Evolutionary conservation across 2,888 invertebrate genomes (phyloP).

Genomic region (Hemistola chrysoprasaria): DNA sequence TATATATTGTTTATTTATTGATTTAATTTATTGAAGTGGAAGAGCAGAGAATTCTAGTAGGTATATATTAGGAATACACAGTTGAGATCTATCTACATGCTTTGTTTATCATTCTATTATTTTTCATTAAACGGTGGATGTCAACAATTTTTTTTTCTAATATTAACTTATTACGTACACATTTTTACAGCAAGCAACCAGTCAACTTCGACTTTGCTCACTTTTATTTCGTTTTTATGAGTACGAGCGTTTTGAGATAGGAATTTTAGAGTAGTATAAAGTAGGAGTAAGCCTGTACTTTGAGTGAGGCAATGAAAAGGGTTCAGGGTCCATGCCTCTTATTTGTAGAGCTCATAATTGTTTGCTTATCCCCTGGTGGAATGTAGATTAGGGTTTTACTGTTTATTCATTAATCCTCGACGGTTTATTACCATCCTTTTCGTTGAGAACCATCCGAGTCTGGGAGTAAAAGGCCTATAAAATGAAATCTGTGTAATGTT

Average conservation of each 20-base stretch:
- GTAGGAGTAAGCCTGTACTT: slow-evolving; percentile 31
- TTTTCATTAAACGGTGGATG: too few relatives aligned
- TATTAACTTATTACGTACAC: too few relatives aligned
- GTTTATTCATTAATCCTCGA: slow-evolving; percentile 10
- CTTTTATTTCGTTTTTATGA: slow-evolving; percentile 42
- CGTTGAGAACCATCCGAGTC: neutral
- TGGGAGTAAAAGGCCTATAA: too few relatives aligned
- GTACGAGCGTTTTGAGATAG: slow-evolving; percentile 36
- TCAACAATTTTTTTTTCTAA: slow-evolving; percentile 4
- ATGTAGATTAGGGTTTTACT: slow-evolving; percentile 23
- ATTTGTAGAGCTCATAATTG: slow-evolving; percentile 31
- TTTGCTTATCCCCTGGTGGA: slow-evolving; percentile 23
- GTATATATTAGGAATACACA: too few relatives aligned
- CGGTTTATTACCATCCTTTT: slow-evolving; percentile 11
- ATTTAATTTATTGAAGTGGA: too few relatives aligned
- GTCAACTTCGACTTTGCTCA: slow-evolving; percentile 24
- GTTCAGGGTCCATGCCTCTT: slow-evolving; percentile 31
- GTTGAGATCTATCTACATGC: too few relatives aligned
- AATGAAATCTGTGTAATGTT: too few relatives aligned
- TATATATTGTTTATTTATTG: too few relatives aligned
- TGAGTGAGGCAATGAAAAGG: slow-evolving; percentile 33
- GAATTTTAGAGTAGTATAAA: slow-evolving; percentile 42
- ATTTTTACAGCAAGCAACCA: slow-evolving; percentile 11
- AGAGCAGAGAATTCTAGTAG: too few relatives aligned
- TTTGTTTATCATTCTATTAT: too few relatives aligned